Evolutionary conservation across 2,888 invertebrate species (phyloP), one percentile per base, ranked within the genome.

Genomic region (Polyploca ridens): DNA sequence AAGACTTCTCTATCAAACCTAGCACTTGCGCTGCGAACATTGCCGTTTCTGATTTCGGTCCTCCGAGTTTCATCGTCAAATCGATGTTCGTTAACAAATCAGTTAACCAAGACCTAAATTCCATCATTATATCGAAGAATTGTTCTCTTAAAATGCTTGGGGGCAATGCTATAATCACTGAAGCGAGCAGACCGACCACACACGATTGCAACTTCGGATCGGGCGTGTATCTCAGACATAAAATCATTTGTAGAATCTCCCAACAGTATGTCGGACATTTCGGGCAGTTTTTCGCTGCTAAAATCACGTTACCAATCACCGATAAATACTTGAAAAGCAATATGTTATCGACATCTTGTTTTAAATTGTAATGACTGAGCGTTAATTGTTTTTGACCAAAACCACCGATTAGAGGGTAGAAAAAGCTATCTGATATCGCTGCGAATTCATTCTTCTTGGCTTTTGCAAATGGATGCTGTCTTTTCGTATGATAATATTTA

Each of bases 331-430:
- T 95, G 1, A 96, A 90, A n/a, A 97, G 81, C 5, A 98, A 80
- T 33, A 96, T 92, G 65, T 95, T 95, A 74, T 96, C 96, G 1
- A 95, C 93, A 74, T 97, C 96, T 63, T 95, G 94, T 62, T 94
- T 94, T 10, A 95, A 82, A 19, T 93, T 93, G 68, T 94, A 92
- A 5, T 94, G 93, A 69, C 94, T 93, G 1, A 95, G 87, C 1
- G 93, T 92, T 6, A 95, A 86, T 78, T 96, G 95, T 58, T 95
- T 94, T 49, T 93, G 92, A 0, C 95, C 95, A 70, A 96, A 96
- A 0, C 97, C 97, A 33, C 96, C 95, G 0, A 98, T 84, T 1
- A 98, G 85, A 0, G 98, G 97, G 82, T 97, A 98, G 89, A 98
- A 98, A 83, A 98, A 99, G 60, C 95, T 95, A 1, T 97, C 97